Evolutionary conservation across 2,888 invertebrate genomes (phyloP).

Genomic region (Diarsia rubi): DNA sequence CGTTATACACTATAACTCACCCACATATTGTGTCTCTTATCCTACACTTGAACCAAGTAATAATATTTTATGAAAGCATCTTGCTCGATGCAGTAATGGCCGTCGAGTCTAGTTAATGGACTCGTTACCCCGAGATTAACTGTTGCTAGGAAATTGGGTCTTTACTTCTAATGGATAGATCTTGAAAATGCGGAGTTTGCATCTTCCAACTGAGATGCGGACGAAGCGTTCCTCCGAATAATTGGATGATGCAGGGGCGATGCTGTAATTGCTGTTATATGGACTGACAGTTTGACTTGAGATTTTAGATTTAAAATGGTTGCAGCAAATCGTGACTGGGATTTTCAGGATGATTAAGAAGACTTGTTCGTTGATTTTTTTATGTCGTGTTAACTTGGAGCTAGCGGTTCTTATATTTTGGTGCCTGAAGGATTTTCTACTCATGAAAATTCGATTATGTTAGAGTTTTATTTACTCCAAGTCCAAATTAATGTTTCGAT

Average conservation of each 20-base stretch:
- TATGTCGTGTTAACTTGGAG: background rate
- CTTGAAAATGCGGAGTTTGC: slow-evolving; percentile 73
- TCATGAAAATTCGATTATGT: background rate
- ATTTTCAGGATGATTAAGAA: slow-evolving; percentile 14
- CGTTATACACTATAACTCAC: background rate
- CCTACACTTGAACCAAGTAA: slow-evolving; percentile 41
- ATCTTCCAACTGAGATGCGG: slow-evolving; percentile 64
- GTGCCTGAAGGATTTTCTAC: background rate
- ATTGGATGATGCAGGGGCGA: slow-evolving; percentile 72
- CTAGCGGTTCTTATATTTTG: background rate
- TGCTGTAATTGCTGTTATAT: slow-evolving; percentile 54
- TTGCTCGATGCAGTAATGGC: slow-evolving; percentile 59
- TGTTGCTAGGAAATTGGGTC: slow-evolving; percentile 75
- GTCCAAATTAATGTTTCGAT: background rate
- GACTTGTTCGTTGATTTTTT: background rate
- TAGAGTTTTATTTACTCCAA: background rate
- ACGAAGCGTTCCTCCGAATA: slow-evolving; percentile 63
- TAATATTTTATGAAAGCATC: slow-evolving; percentile 61
- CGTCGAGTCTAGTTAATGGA: slow-evolving; percentile 69
- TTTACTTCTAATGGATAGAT: slow-evolving; percentile 74
- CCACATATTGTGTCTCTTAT: slow-evolving; percentile 29
- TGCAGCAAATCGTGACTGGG: slow-evolving; percentile 10
- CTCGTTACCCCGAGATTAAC: slow-evolving; percentile 76
- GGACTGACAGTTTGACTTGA: slow-evolving; percentile 34
- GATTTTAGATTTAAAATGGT: slow-evolving; percentile 35